Evolutionary conservation across 2,888 invertebrate species (phyloP), one percentile per base, ranked within the genome.

Genomic region (Melinaea marsaeus): DNA sequence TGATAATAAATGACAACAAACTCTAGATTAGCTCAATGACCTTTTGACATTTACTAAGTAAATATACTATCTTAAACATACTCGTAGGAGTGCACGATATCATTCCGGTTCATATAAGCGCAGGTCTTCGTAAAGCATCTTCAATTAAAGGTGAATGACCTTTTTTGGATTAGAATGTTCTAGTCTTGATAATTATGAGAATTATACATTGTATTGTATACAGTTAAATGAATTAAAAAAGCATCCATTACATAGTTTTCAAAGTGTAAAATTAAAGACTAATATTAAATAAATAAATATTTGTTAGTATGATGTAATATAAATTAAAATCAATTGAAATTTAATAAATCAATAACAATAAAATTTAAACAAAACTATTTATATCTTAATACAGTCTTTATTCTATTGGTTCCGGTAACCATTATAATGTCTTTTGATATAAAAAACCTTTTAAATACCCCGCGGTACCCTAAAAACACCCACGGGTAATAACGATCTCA

Each of bases 1-100:
- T 63, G 63, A 63, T 60, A 63, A 63, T 60, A n/a, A 63, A 9
- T 42, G 51, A 48, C 45, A 48, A 58, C 33, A 56, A 57, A 51
- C 51, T 57, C 60, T 57, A 63, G 63, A 63, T 60, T 63, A 60
- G 63, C 60, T 33, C 63, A 54, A 57, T 51, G 63, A 63, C 63
- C 63, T 63, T 63, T 54, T 54, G 63, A 57, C 57, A 60, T 63
- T 63, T 60, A 51, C 54, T 54, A 3, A 54, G 32, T 56, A 63
- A 63, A 37, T 57, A 37, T 37, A n/a, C 34, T 55, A 57, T 45
- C 48, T 47, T 47, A n/a, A 51, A 32, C 42, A 42, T 32, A 32
- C 32, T 48, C 3, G 4, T 7, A 22, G 48, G 11, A 51, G 32
- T 9, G 32, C 32, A 51, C 32, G 32, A 32, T 51, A 51, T 3